A percentile compares a stretch with the other conserved stretches of the same genome.
Evolutionary conservation across 1,140 invertebrate species (phyloP).

Genomic region (Megalonaias nervosa): DNA sequence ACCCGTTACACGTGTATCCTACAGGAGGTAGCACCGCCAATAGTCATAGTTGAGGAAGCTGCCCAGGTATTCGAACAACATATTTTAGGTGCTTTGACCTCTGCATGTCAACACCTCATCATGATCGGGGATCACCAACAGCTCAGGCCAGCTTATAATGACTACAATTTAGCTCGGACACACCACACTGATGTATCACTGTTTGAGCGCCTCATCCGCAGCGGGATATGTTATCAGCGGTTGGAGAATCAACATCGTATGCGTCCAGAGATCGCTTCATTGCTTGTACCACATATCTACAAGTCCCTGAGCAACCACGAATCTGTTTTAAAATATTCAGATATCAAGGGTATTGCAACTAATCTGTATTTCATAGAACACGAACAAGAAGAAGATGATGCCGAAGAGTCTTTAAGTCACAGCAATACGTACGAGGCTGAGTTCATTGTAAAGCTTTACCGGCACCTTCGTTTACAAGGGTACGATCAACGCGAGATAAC

Average conservation of each 20-base stretch:
- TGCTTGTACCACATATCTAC: constrained; percentile 47
- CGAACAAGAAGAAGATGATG: not conserved
- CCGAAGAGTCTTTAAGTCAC: constrained; percentile 63
- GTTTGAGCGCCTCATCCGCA: constrained; percentile 69
- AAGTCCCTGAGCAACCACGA: constrained; percentile 14
- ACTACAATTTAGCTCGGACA: constrained; percentile 55
- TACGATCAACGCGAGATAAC: constrained; percentile 63
- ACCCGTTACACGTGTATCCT: too few species aligned
- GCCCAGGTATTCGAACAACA: too few species aligned
- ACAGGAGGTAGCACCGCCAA: too few species aligned
- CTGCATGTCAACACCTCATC: constrained; percentile 83
- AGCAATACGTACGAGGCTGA: constrained; percentile 59
- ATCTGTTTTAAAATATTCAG: constrained; percentile 10
- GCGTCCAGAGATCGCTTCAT: constrained; percentile 62
- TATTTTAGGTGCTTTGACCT: constrained; percentile 3
- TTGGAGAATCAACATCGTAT: constrained; percentile 55
- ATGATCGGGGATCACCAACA: constrained; percentile 83
- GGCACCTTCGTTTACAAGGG: constrained; percentile 64
- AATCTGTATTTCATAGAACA: constrained; percentile 31
- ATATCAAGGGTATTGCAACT: constrained; percentile 12
- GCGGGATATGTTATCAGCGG: constrained; percentile 55
- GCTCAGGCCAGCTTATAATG: constrained; percentile 69
- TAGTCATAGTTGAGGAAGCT: too few species aligned
- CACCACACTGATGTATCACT: constrained; percentile 69
- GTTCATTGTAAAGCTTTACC: constrained; percentile 48